A percentile compares a stretch with the other conserved stretches of the same genome.
phyloP scores from a whole-genome alignment of 1,140 invertebrate species.

The Bombus fervidus region DNA sequence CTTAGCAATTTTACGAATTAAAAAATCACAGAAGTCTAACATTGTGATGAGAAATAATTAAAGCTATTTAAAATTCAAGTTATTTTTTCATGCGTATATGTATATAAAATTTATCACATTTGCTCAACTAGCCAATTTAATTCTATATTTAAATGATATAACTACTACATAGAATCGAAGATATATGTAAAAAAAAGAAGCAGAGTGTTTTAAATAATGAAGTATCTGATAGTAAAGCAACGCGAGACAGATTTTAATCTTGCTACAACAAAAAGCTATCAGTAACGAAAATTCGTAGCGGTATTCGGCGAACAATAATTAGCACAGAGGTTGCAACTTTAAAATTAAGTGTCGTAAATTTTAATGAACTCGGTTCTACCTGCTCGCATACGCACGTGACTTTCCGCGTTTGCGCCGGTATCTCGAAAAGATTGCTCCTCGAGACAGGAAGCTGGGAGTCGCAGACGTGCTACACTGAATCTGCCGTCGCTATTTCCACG shows the following conservation, averaged over 20 bases:
- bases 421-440: conserved; percentile 1
- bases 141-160: too few relatives aligned
- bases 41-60: too few relatives aligned
- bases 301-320: conserved; percentile 44
- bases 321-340: conserved; percentile 45
- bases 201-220: not conserved
- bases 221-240: not conserved
- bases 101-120: too few relatives aligned
- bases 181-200: not conserved
- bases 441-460: conserved; percentile 18
- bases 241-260: not conserved
- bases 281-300: conserved; percentile 7
- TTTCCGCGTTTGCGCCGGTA: conserved; percentile 10
- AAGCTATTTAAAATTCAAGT: too few relatives aligned
- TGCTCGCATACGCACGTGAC: conserved; percentile 27
- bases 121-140: too few relatives aligned
- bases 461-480: conserved; percentile 9
- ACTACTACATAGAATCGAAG: not conserved
- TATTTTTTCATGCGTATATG: too few relatives aligned
- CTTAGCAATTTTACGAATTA: too few relatives aligned
- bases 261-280: not conserved
- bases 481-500: not conserved
- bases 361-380: conserved; percentile 34
- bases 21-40: too few relatives aligned
- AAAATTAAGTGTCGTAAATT: conserved; percentile 58